Evolutionary conservation across 2,888 invertebrate genomes (phyloP), one percentile per base, ranked within the genome.

Genomic region (Lochmaea capreae): DNA sequence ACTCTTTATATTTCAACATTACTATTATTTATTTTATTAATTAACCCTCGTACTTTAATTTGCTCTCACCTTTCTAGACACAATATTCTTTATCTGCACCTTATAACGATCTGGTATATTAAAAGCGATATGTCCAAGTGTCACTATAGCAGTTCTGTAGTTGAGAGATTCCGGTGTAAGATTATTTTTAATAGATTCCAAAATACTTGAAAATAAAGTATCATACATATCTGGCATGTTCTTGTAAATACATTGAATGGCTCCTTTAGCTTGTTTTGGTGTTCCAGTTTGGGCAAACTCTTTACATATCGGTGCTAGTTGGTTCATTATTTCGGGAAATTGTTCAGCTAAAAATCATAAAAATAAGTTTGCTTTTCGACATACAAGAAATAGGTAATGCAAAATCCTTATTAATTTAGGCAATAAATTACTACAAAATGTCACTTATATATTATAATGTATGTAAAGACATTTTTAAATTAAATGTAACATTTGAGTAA

Each of bases 231-330:
- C 90, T 4, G 90, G 89, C 88, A 95, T 93, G 87, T 97, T 96
- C 63, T 95, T 93, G 86, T 91, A 95, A 69, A 99, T 91, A 87
- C 98, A 98, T 79, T 96, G 92, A 75, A 99, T 94, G 4, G 98
- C 97, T 83, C 98, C 97, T 88, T 99, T 99, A 8, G 98, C 97
- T 87, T 98, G 98, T 87, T 97, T 97, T 0, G 96, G 94, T 4
- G 96, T 95, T 12, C 98, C 98, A 59, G 92, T 92, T 82, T 95
- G 93, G 0, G 97, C 95, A 85, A 97, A 94, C 69, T 93, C 94
- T 85, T 95, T 95, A 86, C 98, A 95, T 66, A 96, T 91, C 1
- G 96, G 95, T 46, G 95, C 92, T 85, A 98, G 87, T 76, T 92
- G 91, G 65, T 94, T 93, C 88, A 95, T 92, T 69, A 96, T 88